Evolutionary conservation across 2,797 vertebrate species (phyloP).

Genomic region (Malurus splendens): DNA sequence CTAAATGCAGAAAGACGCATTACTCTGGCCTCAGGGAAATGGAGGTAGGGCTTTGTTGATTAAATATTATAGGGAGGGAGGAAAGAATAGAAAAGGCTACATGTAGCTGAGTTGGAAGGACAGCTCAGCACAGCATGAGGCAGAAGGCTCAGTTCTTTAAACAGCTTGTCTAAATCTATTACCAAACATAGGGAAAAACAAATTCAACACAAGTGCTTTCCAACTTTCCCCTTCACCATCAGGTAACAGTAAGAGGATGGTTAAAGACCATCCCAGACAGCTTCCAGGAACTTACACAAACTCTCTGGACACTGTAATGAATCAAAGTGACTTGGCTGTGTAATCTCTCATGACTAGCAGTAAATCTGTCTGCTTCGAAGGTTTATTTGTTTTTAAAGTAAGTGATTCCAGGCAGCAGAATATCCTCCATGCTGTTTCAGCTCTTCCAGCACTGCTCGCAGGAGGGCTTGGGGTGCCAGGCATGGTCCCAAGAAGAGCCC

Average conservation of each 20-base stretch:
- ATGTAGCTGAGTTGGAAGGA: background rate
- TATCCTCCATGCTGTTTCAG: background rate
- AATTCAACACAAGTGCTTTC: slow-evolving; percentile 24
- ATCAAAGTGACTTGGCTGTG: background rate
- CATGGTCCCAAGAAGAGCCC: background rate
- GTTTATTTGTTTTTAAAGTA: slow-evolving; percentile 28
- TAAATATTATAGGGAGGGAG: background rate
- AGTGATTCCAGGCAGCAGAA: background rate
- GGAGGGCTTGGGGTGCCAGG: accelerated
- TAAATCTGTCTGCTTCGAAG: slow-evolving; percentile 29
- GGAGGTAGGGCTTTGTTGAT: slow-evolving; percentile 46
- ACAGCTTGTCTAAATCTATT: slow-evolving; percentile 44
- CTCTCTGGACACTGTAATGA: background rate
- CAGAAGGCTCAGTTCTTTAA: slow-evolving; percentile 43
- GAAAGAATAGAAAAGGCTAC: background rate
- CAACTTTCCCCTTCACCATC: slow-evolving; percentile 27
- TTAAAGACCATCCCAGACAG: slow-evolving; percentile 9
- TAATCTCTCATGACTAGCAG: background rate
- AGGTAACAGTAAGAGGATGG: slow-evolving; percentile 2
- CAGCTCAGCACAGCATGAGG: background rate
- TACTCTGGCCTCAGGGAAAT: slow-evolving; percentile 30
- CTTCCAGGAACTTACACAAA: slow-evolving; percentile 28
- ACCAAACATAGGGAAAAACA: slow-evolving; percentile 35
- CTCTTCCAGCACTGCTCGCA: background rate
- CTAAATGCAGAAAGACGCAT: slow-evolving; percentile 54